These are phyloP conservation scores for Arrhopalites spinosus DNA, from an alignment of 2,888 invertebrate species.

Conservation along the genomic window DNA sequence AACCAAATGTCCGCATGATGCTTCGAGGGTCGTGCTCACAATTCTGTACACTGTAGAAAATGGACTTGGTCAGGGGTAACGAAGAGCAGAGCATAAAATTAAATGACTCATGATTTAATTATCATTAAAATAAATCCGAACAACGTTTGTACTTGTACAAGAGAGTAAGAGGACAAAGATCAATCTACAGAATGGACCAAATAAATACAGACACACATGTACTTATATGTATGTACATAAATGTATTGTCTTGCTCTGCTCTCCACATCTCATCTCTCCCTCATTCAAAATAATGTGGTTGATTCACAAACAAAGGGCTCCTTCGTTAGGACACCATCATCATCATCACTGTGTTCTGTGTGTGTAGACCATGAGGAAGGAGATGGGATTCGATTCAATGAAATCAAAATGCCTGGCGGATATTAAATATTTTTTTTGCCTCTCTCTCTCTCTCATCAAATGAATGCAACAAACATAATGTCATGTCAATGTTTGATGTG, in stretches of 20 bases:
- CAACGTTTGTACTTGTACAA: background rate
- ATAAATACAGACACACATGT: conserved; percentile 14
- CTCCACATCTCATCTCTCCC: conserved; percentile 11
- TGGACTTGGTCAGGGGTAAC: background rate
- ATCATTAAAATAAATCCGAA: conserved; percentile 12
- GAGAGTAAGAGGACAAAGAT: background rate
- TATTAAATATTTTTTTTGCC: conserved; percentile 7
- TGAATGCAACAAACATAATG: background rate
- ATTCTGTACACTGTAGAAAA: background rate
- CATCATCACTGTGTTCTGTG: conserved; percentile 4
- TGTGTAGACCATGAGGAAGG: background rate
- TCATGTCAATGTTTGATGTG: conserved; percentile 20
- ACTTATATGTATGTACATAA: background rate
- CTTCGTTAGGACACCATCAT: conserved; percentile 19
- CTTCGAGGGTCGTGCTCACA: background rate
- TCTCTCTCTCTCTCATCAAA: background rate
- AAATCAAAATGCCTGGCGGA: conserved; percentile 13
- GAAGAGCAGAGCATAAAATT: conserved; percentile 21
- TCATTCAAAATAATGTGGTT: conserved; percentile 13
- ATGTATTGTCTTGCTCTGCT: background rate
- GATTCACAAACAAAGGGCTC: conserved; percentile 21
- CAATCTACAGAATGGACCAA: background rate
- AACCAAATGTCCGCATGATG: background rate
- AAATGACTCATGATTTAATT: conserved; percentile 25
- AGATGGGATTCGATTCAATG: conserved; percentile 6